These are phyloP conservation scores for Leptopilina boulardi DNA, from an alignment of 1,140 invertebrate genomes.

Conservation along the genomic window DNA sequence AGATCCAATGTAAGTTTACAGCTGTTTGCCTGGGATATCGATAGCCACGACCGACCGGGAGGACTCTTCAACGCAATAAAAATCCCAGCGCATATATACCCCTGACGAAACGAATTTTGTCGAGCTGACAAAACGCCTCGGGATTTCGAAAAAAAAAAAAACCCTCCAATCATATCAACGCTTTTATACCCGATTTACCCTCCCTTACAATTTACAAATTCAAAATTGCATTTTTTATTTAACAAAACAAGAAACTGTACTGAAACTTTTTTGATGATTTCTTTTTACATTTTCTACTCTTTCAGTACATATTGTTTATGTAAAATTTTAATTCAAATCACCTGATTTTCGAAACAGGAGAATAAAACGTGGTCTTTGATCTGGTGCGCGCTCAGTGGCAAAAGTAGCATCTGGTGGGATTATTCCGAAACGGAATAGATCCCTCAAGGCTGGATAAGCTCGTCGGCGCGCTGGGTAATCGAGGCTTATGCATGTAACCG, in stretches of 20 bases:
- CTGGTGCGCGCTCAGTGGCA: neutral
- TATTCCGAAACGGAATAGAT: conserved; percentile 12
- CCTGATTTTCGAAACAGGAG: neutral
- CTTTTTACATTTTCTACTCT: too few species aligned
- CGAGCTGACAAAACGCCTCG: neutral
- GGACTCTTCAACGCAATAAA: conserved; percentile 10
- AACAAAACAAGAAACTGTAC: too few species aligned
- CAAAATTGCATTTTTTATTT: too few species aligned
- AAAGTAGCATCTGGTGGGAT: conserved; percentile 17
- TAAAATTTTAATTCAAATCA: too few species aligned
- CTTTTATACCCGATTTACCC: neutral
- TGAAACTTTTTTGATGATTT: too few species aligned
- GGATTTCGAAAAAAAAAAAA: neutral
- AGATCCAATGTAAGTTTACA: conserved; percentile 21
- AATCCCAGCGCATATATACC: conserved; percentile 13
- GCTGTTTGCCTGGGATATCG: conserved; percentile 22
- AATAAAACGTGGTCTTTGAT: neutral
- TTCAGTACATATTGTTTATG: too few species aligned
- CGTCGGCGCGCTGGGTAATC: conserved; percentile 14
- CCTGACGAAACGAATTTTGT: conserved; percentile 1
- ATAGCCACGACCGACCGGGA: conserved; percentile 10
- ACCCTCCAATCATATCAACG: neutral
- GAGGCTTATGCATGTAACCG: conserved; percentile 29
- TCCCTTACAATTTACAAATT: too few species aligned
- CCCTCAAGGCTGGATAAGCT: conserved; percentile 25